These are phyloP conservation scores for Danio albolineatus DNA, from an alignment of 2,797 vertebrate genomes.

Conservation along the genomic window DNA sequence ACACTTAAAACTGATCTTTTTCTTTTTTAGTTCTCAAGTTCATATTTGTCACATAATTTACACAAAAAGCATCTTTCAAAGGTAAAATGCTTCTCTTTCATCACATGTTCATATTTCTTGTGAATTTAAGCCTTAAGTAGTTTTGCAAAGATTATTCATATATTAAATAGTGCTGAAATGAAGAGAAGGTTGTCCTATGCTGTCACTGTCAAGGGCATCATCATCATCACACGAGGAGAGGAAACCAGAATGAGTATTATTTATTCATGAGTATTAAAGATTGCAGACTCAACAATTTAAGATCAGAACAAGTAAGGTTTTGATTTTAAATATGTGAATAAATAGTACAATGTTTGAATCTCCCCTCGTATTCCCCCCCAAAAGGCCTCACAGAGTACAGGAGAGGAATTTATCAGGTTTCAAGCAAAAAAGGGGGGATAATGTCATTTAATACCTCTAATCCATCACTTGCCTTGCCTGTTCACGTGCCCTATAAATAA, in stretches of 20 bases:
- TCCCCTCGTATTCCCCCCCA: background rate
- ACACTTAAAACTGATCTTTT: background rate
- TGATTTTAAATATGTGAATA: background rate
- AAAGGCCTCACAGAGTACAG: constrained; percentile 34
- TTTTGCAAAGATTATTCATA: constrained; percentile 25
- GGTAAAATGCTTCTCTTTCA: constrained; percentile 35
- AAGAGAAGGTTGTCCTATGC: constrained; percentile 3
- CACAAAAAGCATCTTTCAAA: constrained; percentile 24
- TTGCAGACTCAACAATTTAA: background rate
- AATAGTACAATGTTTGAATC: constrained; percentile 1
- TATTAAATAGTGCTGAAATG: constrained; percentile 56
- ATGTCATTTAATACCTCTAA: constrained; percentile 38
- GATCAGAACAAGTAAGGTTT: background rate
- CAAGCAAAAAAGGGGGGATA: background rate
- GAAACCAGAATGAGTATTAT: constrained; percentile 12
- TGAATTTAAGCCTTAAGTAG: constrained; percentile 35
- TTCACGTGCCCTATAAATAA: constrained; percentile 34
- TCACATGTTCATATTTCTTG: constrained; percentile 41
- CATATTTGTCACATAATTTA: background rate
- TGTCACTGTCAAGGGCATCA: constrained; percentile 29
- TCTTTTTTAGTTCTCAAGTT: background rate
- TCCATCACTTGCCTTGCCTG: constrained; percentile 28
- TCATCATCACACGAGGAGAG: constrained; percentile 8
- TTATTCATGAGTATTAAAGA: background rate
- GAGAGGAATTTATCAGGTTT: background rate